Evolutionary conservation across 2,113 vertebrate genomes (phyloP), one percentile per base, ranked within the genome.

Genomic region (Oriolus oriolus): DNA sequence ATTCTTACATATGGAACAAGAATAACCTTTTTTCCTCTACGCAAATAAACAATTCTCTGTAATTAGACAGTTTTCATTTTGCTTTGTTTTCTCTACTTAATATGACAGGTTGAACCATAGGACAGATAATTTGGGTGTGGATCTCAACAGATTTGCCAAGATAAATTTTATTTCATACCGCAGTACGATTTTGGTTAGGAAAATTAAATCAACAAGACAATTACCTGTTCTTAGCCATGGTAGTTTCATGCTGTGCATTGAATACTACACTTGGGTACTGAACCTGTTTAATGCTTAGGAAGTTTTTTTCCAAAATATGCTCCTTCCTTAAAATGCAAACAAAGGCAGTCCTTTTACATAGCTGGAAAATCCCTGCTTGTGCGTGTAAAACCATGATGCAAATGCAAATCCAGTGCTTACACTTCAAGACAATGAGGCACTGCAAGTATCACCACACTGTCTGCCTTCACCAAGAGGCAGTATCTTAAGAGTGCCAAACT

Each of bases 211-310:
- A 42, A 63, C 49, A 75, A 65, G 33, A n/a, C 3, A 11, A 41
- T 44, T 45, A 47, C 15, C 35, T 71, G 33, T 59, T 78, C 0
- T 1, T 31, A 52, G 20, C 3, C 39, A 5, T 6, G 22, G 24
- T 30, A 56, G 28, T 39, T 91, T 37, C 6, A 6, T 52, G 49
- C 45, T 70, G 27, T 10, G 50, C 21, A 30, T 1, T 81, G 41
- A 76, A n/a, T 47, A 33, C 41, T 33, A 44, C 74, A 63, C 24
- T 2, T 66, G 41, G 54, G 21, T 37, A 28, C 28, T 19, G n/a
- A 93, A 69, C 24, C 47, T 78, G 16, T 66, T 73, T 16, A 84
- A 63, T 11, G 22, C 41, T 27, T 53, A 44, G 47, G 6, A 23
- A 52, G 17, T 8, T 82, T 28, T 75, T 35, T 64, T 41, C 39